Conservation (phyloP, 2,888 invertebrate species). For the Alloplasta piceator region DNA sequence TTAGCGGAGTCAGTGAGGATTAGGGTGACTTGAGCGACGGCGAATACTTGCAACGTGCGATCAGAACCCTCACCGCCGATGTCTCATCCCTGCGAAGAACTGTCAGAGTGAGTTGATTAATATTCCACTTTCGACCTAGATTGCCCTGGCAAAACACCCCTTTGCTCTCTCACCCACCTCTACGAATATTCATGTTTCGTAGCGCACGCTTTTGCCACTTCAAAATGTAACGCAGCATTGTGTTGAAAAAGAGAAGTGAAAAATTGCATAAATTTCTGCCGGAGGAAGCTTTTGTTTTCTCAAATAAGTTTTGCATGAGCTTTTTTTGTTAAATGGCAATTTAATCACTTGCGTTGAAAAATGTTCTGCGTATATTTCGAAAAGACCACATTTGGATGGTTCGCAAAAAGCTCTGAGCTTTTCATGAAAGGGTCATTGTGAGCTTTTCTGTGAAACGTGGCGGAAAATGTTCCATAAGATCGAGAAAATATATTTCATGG, state of each 20-base stretch:
- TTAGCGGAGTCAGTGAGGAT: conserved; percentile 40
- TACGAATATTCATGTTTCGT: conserved; percentile 47
- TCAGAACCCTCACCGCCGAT: conserved; percentile 51
- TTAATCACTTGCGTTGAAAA: too few species aligned
- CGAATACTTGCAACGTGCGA: conserved; percentile 52
- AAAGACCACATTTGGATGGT: too few species aligned
- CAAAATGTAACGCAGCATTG: background rate
- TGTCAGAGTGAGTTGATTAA: conserved; percentile 65
- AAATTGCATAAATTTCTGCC: too few species aligned
- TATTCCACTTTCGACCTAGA: conserved; percentile 62
- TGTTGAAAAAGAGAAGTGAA: too few species aligned
- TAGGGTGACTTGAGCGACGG: conserved; percentile 52
- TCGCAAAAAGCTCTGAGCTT: too few species aligned
- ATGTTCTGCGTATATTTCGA: too few species aligned
- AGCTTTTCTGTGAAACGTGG: too few species aligned
- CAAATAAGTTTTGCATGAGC: too few species aligned
- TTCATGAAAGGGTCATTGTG: too few species aligned
- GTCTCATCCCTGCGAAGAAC: conserved; percentile 59
- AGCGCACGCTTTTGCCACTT: background rate
- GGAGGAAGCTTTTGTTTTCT: too few species aligned
- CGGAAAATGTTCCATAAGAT: background rate
- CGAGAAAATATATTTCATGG: background rate
- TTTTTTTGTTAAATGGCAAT: too few species aligned
- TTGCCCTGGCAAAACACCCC: conserved; percentile 26
- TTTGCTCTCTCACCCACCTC: background rate